phyloP scores from a whole-genome alignment of 2,888 invertebrate species.

The Schizotus pectinicornis region DNA sequence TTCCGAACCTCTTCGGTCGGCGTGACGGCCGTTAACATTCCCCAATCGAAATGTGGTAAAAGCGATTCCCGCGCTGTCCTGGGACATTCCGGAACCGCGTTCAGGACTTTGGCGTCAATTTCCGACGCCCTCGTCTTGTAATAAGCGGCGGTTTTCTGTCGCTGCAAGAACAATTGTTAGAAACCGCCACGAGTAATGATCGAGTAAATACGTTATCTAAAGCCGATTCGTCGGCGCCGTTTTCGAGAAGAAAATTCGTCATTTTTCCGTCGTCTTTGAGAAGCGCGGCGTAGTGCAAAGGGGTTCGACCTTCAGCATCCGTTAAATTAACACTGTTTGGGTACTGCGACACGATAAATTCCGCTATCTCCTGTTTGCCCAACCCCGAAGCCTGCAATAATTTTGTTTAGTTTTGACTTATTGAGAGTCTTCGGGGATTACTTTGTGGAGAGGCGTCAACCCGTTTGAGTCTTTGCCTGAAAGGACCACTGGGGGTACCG shows the following conservation, averaged over 20 bases:
- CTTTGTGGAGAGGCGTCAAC: constrained; percentile 86
- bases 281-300: constrained; percentile 87
- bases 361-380: constrained; percentile 76
- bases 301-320: constrained; percentile 85
- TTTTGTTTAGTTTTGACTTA: background rate
- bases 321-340: constrained; percentile 71
- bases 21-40: constrained; percentile 63
- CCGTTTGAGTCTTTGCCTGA: constrained; percentile 73
- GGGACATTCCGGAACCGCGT: constrained; percentile 80
- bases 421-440: constrained; percentile 45
- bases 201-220: constrained; percentile 77
- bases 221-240: constrained; percentile 84
- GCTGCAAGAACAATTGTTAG: constrained; percentile 62
- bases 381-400: constrained; percentile 77
- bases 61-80: constrained; percentile 75
- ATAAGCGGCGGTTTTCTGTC: constrained; percentile 80
- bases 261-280: constrained; percentile 79
- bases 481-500: constrained; percentile 42
- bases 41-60: constrained; percentile 77
- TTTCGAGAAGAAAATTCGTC: constrained; percentile 77
- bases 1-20: constrained; percentile 42
- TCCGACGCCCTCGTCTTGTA: constrained; percentile 79
- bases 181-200: background rate
- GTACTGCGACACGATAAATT: constrained; percentile 73
- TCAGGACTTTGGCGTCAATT: constrained; percentile 74